Conservation (phyloP, 2,113 vertebrate genomes). For the Verasper variegatus region DNA sequence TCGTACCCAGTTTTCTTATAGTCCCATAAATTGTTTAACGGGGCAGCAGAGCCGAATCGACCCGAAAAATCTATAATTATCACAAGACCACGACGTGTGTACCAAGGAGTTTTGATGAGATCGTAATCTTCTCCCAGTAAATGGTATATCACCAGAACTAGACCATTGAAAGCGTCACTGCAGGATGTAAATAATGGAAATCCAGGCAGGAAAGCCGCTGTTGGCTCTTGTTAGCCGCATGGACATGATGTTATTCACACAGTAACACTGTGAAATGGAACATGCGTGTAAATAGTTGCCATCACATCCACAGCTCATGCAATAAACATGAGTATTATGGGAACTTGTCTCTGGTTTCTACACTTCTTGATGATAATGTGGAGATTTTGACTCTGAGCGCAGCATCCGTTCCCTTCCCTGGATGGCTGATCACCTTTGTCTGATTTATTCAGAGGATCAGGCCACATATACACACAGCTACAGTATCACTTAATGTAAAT, state of each 20-base stretch:
- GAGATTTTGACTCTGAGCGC: not conserved
- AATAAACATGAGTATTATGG: not conserved
- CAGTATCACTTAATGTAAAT: not conserved
- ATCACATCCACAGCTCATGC: not conserved
- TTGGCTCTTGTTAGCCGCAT: not conserved
- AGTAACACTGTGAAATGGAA: not conserved
- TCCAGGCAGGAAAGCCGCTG: not conserved
- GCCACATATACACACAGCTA: not conserved
- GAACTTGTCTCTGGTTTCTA: not conserved
- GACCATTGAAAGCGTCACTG: not conserved
- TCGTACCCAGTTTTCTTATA: no score
- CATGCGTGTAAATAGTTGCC: not conserved
- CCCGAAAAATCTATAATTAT: conserved; percentile 23
- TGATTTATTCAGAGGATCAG: not conserved
- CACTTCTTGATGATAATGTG: not conserved
- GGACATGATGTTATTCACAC: not conserved
- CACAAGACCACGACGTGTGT: not conserved
- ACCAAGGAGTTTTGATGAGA: not conserved
- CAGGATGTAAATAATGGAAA: conserved; percentile 4
- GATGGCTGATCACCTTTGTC: not conserved
- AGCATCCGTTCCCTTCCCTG: not conserved
- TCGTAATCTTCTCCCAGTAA: not conserved
- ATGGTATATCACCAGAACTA: conserved; percentile 5
- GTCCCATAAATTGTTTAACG: conserved; percentile 26
- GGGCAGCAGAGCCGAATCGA: conserved; percentile 14